Evolutionary conservation across 1,140 invertebrate genomes (phyloP).

Genomic region (Brachionus rotundiformis): DNA sequence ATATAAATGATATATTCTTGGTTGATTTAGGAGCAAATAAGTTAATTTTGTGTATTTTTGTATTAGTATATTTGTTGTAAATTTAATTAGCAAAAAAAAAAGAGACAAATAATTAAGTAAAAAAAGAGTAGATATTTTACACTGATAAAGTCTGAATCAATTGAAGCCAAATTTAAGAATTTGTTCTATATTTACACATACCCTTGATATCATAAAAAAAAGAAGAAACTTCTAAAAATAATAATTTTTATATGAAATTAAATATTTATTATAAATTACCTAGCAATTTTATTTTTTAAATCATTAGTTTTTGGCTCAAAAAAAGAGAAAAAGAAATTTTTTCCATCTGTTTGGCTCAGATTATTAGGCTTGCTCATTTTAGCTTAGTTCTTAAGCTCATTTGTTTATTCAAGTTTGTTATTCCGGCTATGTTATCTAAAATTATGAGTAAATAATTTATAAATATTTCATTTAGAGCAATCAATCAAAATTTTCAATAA

Average conservation of each 20-base stretch:
- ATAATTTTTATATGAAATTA: too few relatives aligned
- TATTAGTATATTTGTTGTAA: too few relatives aligned
- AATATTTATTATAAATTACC: constrained; percentile 18
- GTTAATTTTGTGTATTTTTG: neutral
- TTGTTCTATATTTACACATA: too few relatives aligned
- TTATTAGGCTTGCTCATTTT: too few relatives aligned
- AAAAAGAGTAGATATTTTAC: neutral
- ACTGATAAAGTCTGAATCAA: neutral
- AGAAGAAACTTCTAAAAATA: too few relatives aligned
- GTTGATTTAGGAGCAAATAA: neutral
- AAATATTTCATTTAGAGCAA: neutral
- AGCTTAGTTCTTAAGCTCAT: too few relatives aligned
- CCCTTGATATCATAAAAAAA: too few relatives aligned
- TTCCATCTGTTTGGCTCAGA: too few relatives aligned
- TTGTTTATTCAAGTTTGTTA: neutral
- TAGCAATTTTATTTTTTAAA: neutral
- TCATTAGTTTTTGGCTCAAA: too few relatives aligned
- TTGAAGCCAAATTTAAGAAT: neutral
- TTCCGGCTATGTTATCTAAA: constrained; percentile 2
- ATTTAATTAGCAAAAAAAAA: neutral
- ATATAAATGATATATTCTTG: neutral
- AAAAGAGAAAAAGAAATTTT: too few relatives aligned
- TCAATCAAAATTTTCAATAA: neutral
- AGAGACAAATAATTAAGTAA: neutral
- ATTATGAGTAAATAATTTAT: neutral